Evolutionary conservation across 1,140 invertebrate species (phyloP), one percentile per base, ranked within the genome.

Genomic region (Hetaerina americana): DNA sequence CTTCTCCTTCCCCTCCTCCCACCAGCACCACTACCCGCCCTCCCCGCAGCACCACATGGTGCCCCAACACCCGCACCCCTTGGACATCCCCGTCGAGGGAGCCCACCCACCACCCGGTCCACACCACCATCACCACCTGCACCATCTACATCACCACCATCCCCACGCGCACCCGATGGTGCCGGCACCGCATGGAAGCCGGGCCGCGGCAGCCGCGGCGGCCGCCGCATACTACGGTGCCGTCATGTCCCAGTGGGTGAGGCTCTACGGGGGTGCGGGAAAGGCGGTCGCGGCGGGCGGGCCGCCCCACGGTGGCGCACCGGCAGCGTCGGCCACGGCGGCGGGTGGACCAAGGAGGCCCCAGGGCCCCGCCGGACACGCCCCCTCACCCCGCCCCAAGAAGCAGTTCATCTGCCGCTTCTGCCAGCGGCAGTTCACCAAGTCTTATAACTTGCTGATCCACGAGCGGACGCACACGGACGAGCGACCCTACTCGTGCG

Each of bases 401-500:
- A 87, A 87, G 74, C 81, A 89, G 77, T 90, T 88, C 79, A 88
- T 90, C 72, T 99, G 97, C 85, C 94, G 95, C 78, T 99, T 94
- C 80, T 99, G 97, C 82, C 92, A 93, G 78, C 87, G 97, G 49
- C 92, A 97, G 78, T 99, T 99, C 81, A 97, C 96, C 71, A 99
- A 99, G 83, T 93, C 94, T 22, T 99, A 99, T 83, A 99, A 99
- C 80, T 86, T 99, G 69, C 84, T 98, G 68, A 99, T 99, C 75
- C 97, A 99, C 82, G 94, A 98, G 81, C 85, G 96, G 76, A 99
- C 96, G 0, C 97, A 99, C 80, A 99, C 97, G 2, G 95, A 99
- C 81, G 97, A 99, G 81, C 82, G 97, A 71, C 97, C 97, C 1
- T 99, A 96, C 79, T 94, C 94, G 12, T 99, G 97, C 84, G 96